phyloP scores from a whole-genome alignment of 2,113 vertebrate genomes.

The Labrus mixtus region DNA sequence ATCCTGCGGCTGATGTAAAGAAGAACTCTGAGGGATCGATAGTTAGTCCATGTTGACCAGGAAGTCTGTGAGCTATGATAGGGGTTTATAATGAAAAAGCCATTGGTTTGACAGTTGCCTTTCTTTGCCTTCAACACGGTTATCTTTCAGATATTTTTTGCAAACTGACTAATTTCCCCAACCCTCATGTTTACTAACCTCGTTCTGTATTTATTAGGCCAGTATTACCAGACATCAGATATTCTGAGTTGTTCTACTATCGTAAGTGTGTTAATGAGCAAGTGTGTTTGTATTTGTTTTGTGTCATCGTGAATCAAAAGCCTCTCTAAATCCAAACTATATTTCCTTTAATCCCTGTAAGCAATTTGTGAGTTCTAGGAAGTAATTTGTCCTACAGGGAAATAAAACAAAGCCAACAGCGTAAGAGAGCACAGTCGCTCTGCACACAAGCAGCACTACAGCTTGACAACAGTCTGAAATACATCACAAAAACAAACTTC shows the following conservation, averaged over 20 bases:
- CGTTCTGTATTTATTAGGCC: too few species aligned
- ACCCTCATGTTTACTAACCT: too few species aligned
- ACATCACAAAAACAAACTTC: conserved; percentile 4
- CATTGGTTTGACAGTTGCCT: not conserved
- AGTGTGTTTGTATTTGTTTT: conserved; percentile 17
- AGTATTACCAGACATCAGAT: too few species aligned
- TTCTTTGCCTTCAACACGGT: not conserved
- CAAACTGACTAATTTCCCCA: too few species aligned
- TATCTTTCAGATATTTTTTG: too few species aligned
- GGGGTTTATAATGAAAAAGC: not conserved
- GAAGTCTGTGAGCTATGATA: not conserved
- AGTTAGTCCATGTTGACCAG: too few species aligned
- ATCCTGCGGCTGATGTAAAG: too few species aligned
- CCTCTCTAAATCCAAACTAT: conserved; percentile 56
- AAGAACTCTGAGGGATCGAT: not conserved
- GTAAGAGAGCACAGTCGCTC: conserved; percentile 44
- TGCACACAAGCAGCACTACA: conserved; percentile 28
- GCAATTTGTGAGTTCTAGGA: conserved; percentile 62
- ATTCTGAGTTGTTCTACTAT: not conserved
- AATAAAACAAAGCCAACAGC: conserved; percentile 63
- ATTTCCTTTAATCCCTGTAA: conserved; percentile 69
- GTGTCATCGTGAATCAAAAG: conserved; percentile 26
- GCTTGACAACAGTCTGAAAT: not conserved
- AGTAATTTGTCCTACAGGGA: conserved; percentile 62
- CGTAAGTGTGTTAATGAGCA: conserved; percentile 10